These are phyloP conservation scores for Ascidia mentula DNA, from an alignment of 23 tunicate genomes.

Conservation along the genomic window DNA sequence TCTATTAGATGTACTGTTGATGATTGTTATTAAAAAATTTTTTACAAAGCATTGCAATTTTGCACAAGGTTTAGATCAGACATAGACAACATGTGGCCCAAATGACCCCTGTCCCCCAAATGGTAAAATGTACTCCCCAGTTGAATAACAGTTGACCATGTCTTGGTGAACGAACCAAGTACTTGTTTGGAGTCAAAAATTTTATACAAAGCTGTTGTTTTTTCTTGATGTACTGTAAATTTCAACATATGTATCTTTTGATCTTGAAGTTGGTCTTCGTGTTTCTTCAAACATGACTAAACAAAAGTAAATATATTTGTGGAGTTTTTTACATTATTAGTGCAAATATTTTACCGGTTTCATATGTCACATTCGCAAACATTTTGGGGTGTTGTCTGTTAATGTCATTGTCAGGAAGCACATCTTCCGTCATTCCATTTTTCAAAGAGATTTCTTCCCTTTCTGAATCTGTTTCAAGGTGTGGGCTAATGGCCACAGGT, in stretches of 20 bases:
- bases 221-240: neutral
- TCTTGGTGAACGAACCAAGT: too few species aligned
- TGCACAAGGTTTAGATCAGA: too few species aligned
- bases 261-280: neutral
- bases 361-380: conserved; percentile 4
- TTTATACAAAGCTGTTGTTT: neutral
- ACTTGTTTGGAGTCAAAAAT: too few species aligned
- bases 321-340: neutral
- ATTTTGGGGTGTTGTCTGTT: neutral
- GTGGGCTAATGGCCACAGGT: neutral
- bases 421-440: neutral
- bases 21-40: too few species aligned
- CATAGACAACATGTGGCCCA: too few species aligned
- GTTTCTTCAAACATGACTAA: neutral
- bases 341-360: neutral
- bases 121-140: too few species aligned
- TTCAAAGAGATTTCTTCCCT: neutral
- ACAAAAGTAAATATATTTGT: neutral
- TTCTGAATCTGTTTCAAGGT: neutral
- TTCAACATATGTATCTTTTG: neutral
- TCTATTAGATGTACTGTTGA: too few species aligned
- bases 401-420: neutral
- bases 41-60: too few species aligned
- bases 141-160: too few species aligned
- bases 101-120: too few species aligned